Evolutionary conservation across 2,113 vertebrate species (phyloP).

Genomic region (Albula goreensis): DNA sequence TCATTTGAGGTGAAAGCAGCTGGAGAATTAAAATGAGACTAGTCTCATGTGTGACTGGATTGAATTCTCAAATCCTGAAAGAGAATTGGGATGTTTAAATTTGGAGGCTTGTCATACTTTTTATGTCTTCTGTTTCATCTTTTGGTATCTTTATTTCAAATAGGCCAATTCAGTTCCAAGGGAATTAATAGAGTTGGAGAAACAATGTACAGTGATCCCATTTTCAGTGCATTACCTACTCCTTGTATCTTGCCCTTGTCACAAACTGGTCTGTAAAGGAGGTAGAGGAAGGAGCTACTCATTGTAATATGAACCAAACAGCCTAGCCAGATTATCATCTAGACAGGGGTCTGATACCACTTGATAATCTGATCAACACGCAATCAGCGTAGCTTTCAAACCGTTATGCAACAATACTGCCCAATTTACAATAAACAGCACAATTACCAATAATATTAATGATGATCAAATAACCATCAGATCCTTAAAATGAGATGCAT

Average conservation of each 20-base stretch:
- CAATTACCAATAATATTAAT: too few species aligned
- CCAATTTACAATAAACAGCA: too few species aligned
- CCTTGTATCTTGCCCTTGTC: too few species aligned
- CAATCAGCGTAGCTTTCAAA: too few species aligned
- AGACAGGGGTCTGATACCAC: neutral
- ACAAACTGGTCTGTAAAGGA: neutral
- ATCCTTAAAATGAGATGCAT: too few species aligned
- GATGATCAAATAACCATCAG: too few species aligned
- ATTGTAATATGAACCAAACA: neutral
- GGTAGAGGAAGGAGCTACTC: neutral
- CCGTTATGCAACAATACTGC: too few species aligned
- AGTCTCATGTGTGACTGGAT: neutral
- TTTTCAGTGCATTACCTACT: neutral
- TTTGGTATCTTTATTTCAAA: conserved; percentile 14
- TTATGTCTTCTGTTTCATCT: conserved; percentile 1
- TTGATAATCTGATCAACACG: neutral
- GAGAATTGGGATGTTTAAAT: neutral
- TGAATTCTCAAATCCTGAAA: neutral
- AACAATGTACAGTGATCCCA: neutral
- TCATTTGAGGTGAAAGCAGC: conserved; percentile 15
- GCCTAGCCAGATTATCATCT: neutral
- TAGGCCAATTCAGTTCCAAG: conserved; percentile 15
- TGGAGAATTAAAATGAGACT: conserved; percentile 13
- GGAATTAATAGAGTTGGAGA: conserved; percentile 7
- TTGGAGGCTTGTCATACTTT: neutral